A percentile compares a stretch with the other conserved stretches of the same genome.
Evolutionary conservation across 2,888 invertebrate genomes (phyloP).

Genomic region (Miltochrista miniata): DNA sequence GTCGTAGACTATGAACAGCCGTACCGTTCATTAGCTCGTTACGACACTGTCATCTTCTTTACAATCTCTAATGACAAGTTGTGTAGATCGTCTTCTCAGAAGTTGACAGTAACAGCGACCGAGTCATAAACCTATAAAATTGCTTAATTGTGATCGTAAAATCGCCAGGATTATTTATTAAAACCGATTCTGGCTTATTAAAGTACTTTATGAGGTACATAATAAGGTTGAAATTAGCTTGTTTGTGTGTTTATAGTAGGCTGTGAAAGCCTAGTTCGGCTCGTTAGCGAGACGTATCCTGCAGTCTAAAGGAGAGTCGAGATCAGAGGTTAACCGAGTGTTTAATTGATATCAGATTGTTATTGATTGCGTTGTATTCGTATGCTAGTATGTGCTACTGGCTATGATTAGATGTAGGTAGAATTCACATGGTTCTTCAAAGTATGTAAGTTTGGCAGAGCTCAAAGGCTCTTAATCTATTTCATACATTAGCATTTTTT

Average conservation of each 20-base stretch:
- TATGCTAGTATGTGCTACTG: constrained; percentile 28
- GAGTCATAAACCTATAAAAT: constrained; percentile 73
- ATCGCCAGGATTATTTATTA: constrained; percentile 50
- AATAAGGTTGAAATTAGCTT: constrained; percentile 16
- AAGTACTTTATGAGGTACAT: not conserved
- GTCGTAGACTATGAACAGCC: not conserved
- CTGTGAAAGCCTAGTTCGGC: constrained; percentile 33
- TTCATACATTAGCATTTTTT: no score
- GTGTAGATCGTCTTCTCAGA: constrained; percentile 62
- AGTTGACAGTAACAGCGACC: constrained; percentile 69
- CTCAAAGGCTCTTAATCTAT: no score
- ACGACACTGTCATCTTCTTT: constrained; percentile 74
- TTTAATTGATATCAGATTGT: constrained; percentile 54
- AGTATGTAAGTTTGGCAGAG: no score
- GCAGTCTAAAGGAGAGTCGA: constrained; percentile 47
- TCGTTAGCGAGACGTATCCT: constrained; percentile 62
- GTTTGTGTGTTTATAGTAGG: constrained; percentile 13
- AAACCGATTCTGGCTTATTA: constrained; percentile 2
- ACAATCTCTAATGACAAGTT: constrained; percentile 74
- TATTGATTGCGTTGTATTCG: constrained; percentile 48
- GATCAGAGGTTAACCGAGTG: constrained; percentile 44
- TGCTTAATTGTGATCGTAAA: constrained; percentile 73
- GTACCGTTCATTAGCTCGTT: constrained; percentile 67
- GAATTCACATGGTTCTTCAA: not conserved
- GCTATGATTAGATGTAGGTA: constrained; percentile 22